phyloP scores from a whole-genome alignment of 2,888 invertebrate genomes.

The Drosophila ezoana region DNA sequence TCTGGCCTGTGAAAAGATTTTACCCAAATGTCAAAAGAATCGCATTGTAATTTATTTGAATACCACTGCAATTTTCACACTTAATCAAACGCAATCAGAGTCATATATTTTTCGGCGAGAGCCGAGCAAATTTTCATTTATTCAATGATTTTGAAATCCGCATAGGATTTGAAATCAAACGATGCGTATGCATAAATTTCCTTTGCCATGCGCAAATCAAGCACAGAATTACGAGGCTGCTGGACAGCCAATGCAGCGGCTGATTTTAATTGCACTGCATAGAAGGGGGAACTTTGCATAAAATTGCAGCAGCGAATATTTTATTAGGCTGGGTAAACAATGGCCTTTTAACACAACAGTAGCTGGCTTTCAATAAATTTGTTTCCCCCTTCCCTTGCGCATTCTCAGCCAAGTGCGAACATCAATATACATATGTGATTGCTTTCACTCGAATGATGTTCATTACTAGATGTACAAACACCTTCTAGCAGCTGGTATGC shows the following conservation, averaged over 20 bases:
- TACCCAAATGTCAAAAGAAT: background rate
- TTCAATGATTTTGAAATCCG: slow-evolving; percentile 38
- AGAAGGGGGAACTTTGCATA: slow-evolving; percentile 28
- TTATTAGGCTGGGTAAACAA: slow-evolving; percentile 21
- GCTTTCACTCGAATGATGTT: slow-evolving; percentile 84
- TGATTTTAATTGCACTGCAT: slow-evolving; percentile 58
- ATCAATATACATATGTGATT: slow-evolving; percentile 88
- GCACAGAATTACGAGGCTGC: slow-evolving; percentile 16
- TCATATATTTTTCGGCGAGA: slow-evolving; percentile 8
- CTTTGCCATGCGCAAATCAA: slow-evolving; percentile 58
- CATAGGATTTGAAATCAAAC: slow-evolving; percentile 38
- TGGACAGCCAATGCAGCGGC: slow-evolving; percentile 13
- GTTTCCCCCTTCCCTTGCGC: background rate
- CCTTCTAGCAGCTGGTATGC: background rate
- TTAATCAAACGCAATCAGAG: slow-evolving; percentile 12
- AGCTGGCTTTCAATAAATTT: background rate
- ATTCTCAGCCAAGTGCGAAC: slow-evolving; percentile 89
- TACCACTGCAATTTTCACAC: slow-evolving; percentile 3
- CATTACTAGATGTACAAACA: slow-evolving; percentile 70
- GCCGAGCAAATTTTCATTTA: slow-evolving; percentile 27
- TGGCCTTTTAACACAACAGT: slow-evolving; percentile 3
- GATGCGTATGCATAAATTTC: slow-evolving; percentile 50
- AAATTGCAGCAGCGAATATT: slow-evolving; percentile 16
- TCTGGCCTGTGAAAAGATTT: background rate
- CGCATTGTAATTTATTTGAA: background rate